phyloP scores from a whole-genome alignment of 2,113 vertebrate species.

The Neoarius graeffei region DNA sequence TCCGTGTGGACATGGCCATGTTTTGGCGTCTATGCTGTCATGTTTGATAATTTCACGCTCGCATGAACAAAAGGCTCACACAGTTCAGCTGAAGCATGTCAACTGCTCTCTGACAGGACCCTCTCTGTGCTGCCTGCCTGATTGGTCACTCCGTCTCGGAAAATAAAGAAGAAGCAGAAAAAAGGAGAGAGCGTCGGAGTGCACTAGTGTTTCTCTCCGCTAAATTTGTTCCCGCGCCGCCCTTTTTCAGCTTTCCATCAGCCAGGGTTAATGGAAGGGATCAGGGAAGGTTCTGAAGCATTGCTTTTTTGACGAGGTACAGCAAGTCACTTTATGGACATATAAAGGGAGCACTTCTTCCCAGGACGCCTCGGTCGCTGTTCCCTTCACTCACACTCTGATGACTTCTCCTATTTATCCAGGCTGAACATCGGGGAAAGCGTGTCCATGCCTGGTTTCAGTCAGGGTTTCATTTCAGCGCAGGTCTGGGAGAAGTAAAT shows the following conservation, averaged over 20 bases:
- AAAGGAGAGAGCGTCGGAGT: slow-evolving; percentile 10
- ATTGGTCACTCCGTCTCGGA: slow-evolving; percentile 50
- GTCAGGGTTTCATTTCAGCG: background rate
- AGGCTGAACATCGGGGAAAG: background rate
- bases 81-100: slow-evolving; percentile 54
- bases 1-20: slow-evolving; percentile 45
- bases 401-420: slow-evolving; percentile 42
- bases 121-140: slow-evolving; percentile 47
- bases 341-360: slow-evolving; percentile 37
- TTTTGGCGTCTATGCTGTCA: slow-evolving; percentile 57
- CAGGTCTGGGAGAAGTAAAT: background rate
- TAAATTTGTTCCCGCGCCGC: slow-evolving; percentile 38
- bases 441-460: background rate
- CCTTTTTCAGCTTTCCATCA: slow-evolving; percentile 44
- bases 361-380: slow-evolving; percentile 19
- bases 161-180: slow-evolving; percentile 6
- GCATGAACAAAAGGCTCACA: slow-evolving; percentile 57
- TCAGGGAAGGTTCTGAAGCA: slow-evolving; percentile 37
- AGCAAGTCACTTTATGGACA: slow-evolving; percentile 45
- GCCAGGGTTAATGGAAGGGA: slow-evolving; percentile 50
- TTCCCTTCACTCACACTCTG: slow-evolving; percentile 10
- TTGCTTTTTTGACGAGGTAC: slow-evolving; percentile 53
- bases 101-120: slow-evolving; percentile 47
- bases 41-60: slow-evolving; percentile 63
- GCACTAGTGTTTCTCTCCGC: slow-evolving; percentile 32